Conservation (phyloP, 2,888 invertebrate genomes). For the Platycheirus rosarum region DNA sequence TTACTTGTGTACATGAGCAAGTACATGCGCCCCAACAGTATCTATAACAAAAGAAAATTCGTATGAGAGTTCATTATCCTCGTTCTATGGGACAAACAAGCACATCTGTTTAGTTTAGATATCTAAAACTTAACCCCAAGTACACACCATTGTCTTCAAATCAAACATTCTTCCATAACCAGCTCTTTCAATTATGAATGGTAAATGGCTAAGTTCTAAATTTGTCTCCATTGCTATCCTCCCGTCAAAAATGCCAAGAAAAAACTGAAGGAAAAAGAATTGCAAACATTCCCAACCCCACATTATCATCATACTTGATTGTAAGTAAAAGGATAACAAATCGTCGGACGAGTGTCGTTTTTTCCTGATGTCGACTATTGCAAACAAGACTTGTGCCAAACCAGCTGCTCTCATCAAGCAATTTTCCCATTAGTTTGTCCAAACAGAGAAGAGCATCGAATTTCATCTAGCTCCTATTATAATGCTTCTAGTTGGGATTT, state of each 20-base stretch:
- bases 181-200: slow-evolving; percentile 55
- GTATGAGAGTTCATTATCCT: neutral
- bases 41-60: too few relatives aligned
- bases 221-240: neutral
- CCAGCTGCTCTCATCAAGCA: slow-evolving; percentile 66
- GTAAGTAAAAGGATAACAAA: slow-evolving; percentile 38
- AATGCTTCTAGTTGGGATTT: neutral
- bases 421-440: slow-evolving; percentile 81
- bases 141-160: slow-evolving; percentile 36
- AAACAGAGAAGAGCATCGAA: slow-evolving; percentile 76
- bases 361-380: slow-evolving; percentile 37
- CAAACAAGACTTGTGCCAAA: slow-evolving; percentile 66
- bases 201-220: slow-evolving; percentile 39
- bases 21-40: too few relatives aligned
- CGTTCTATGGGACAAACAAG: neutral
- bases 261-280: slow-evolving; percentile 10
- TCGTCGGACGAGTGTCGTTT: slow-evolving; percentile 48
- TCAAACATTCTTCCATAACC: slow-evolving; percentile 23
- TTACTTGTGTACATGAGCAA: too few relatives aligned
- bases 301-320: neutral
- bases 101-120: slow-evolving; percentile 18
- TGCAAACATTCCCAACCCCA: neutral
- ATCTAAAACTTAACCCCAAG: slow-evolving; percentile 29
- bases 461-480: slow-evolving; percentile 34
- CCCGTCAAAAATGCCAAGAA: neutral